Conservation (phyloP, 2,113 vertebrate genomes). For the Poecile atricapillus region DNA sequence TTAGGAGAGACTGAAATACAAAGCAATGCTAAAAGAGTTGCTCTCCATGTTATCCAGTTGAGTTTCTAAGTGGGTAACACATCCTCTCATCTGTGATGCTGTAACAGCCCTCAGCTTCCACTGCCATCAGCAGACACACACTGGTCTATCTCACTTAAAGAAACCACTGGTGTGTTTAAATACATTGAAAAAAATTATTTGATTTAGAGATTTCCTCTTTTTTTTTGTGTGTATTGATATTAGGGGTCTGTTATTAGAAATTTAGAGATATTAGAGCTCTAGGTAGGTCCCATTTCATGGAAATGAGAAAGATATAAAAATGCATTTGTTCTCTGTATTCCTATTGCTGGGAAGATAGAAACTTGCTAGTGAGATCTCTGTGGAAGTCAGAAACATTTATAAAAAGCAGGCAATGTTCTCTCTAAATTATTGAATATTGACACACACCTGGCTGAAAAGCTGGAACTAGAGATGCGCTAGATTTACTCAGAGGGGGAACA, state of each 20-base stretch:
- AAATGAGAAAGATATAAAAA: not conserved
- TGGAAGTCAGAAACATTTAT: not conserved
- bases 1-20: conserved; percentile 22
- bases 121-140: not conserved
- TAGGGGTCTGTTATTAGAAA: not conserved
- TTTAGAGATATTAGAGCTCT: not conserved
- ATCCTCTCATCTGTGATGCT: not conserved
- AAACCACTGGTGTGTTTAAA: not conserved
- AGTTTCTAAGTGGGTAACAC: not conserved
- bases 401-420: not conserved
- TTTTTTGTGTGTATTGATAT: not conserved
- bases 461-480: not conserved
- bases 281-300: not conserved
- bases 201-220: not conserved
- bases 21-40: not conserved
- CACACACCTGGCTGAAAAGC: not conserved
- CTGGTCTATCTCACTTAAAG: not conserved
- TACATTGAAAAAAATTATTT: not conserved
- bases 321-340: not conserved
- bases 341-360: not conserved
- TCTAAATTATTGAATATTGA: not conserved
- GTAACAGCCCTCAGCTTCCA: not conserved
- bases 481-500: not conserved
- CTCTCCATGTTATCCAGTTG: not conserved
- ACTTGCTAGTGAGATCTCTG: not conserved